Evolutionary conservation across 2,113 vertebrate genomes (phyloP).

Genomic region (Elgaria multicarinata): DNA sequence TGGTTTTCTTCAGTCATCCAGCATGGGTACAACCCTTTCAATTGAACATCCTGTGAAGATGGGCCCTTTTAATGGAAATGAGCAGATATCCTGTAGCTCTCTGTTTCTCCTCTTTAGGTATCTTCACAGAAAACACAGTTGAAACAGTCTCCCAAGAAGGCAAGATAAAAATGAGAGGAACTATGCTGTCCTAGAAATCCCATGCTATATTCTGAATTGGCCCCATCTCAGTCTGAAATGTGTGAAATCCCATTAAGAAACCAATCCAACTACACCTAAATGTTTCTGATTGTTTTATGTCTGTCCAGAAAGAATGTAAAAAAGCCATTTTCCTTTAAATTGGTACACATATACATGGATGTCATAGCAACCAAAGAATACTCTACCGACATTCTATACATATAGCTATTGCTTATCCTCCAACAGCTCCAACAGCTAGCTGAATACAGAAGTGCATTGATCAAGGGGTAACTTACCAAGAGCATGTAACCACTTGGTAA

Average conservation of each 20-base stretch:
- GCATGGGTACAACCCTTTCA: not conserved
- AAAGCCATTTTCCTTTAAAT: conserved; percentile 22
- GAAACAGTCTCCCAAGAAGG: not conserved
- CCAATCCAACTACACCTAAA: not conserved
- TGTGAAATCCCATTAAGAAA: not conserved
- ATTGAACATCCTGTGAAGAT: not conserved
- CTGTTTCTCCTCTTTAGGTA: not conserved
- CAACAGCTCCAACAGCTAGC: not conserved
- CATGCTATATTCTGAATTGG: not conserved
- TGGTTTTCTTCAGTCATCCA: not conserved
- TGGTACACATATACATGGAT: not conserved
- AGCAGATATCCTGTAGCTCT: not conserved
- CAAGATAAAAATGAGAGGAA: conserved; percentile 13
- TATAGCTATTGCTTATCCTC: not conserved
- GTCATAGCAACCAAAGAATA: conserved; percentile 38
- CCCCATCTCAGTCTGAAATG: not conserved
- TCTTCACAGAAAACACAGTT: not conserved
- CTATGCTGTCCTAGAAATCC: not conserved
- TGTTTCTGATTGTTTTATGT: not conserved
- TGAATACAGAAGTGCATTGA: not conserved
- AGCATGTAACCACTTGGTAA: not conserved
- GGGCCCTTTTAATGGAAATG: not conserved
- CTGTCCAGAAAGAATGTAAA: conserved; percentile 4
- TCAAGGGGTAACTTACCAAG: not conserved
- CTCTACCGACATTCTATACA: conserved; percentile 2